Evolutionary conservation across 2,888 invertebrate genomes (phyloP).

Genomic region (Crepidodera aurea): DNA sequence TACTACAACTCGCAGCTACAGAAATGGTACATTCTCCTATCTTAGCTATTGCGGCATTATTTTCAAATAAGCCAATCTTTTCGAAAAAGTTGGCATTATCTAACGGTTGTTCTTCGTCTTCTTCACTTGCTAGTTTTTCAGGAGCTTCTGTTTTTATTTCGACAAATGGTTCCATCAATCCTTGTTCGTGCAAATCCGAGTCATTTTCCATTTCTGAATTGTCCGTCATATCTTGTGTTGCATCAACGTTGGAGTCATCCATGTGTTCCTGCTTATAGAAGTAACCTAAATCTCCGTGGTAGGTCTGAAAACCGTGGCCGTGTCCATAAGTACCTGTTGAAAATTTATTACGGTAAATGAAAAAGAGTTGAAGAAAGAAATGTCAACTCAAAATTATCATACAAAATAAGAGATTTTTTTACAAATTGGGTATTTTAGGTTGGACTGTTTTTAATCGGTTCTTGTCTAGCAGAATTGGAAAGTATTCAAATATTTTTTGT

Average conservation of each 20-base stretch:
- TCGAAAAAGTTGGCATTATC: conserved; percentile 39
- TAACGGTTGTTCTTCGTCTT: conserved; percentile 2
- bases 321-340: neutral
- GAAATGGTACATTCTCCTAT: conserved; percentile 56
- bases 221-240: neutral
- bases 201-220: conserved; percentile 44
- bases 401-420: no score
- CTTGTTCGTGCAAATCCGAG: conserved; percentile 30
- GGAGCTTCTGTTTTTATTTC: conserved; percentile 49
- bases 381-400: no score
- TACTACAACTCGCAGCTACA: conserved; percentile 40
- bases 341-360: no score
- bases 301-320: neutral
- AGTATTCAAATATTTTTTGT: no score
- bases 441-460: no score
- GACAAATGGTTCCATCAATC: conserved; percentile 51
- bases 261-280: neutral
- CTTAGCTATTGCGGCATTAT: conserved; percentile 46
- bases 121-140: conserved; percentile 3
- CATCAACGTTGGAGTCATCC: neutral
- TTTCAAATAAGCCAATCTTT: conserved; percentile 49
- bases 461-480: no score
- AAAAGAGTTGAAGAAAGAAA: no score
- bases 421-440: no score
- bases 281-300: neutral